Evolutionary conservation across 2,113 vertebrate species (phyloP).

Genomic region (Elephantulus edwardii): DNA sequence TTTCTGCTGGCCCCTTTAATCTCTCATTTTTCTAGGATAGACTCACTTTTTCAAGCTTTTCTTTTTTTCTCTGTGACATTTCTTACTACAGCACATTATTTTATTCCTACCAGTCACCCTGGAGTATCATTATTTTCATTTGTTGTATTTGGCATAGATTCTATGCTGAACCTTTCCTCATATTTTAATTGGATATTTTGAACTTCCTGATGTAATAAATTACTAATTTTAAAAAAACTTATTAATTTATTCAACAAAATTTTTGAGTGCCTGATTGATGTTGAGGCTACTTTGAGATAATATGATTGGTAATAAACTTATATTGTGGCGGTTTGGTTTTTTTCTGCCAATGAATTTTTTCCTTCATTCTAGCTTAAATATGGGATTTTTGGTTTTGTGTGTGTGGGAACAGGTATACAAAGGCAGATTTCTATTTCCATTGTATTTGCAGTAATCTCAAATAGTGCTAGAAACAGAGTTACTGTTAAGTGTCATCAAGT

Average conservation of each 20-base stretch:
- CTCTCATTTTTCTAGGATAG: background rate
- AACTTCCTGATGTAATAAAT: background rate
- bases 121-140: background rate
- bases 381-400: background rate
- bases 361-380: background rate
- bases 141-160: background rate
- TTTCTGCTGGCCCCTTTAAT: background rate
- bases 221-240: background rate
- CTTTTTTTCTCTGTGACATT: background rate
- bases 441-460: constrained; percentile 14
- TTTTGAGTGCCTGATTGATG: background rate
- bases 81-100: background rate
- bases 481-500: no score
- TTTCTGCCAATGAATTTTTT: background rate
- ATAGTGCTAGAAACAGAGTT: background rate
- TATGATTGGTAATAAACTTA: background rate
- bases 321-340: background rate
- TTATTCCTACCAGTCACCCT: background rate
- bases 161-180: background rate
- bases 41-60: background rate
- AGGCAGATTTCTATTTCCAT: background rate
- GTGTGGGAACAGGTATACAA: background rate
- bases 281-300: background rate
- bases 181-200: background rate
- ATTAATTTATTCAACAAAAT: background rate